Conservation (phyloP, 2,113 vertebrate species). For the Corythornis vintsioides region DNA sequence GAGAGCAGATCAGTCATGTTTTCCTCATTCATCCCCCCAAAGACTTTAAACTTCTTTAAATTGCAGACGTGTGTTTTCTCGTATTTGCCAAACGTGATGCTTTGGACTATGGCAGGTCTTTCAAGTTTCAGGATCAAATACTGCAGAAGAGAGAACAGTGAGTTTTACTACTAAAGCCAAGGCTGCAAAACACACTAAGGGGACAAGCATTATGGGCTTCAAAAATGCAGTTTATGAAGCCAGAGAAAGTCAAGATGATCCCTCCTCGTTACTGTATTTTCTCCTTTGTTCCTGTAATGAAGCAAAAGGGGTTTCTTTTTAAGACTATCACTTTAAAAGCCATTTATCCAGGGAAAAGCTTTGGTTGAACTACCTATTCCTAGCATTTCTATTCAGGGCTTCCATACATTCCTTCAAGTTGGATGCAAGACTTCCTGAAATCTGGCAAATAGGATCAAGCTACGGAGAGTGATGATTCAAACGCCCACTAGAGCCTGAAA, state of each 20-base stretch:
- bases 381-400: slow-evolving; percentile 33
- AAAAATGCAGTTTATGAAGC: not conserved
- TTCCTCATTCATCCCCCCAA: slow-evolving; percentile 99
- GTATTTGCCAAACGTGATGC: slow-evolving; percentile 98
- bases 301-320: not conserved
- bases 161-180: not conserved
- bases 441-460: slow-evolving; percentile 32
- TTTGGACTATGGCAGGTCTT: slow-evolving; percentile 95
- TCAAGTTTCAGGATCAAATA: slow-evolving; percentile 97
- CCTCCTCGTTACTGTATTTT: not conserved
- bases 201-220: not conserved
- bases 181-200: not conserved
- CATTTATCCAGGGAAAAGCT: not conserved
- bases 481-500: slow-evolving; percentile 44
- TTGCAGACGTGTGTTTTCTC: slow-evolving; percentile 99
- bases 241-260: not conserved
- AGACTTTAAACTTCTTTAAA: slow-evolving; percentile 99
- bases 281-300: not conserved
- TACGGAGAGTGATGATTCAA: slow-evolving; percentile 13
- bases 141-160: slow-evolving; percentile 69
- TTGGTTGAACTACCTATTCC: not conserved
- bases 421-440: slow-evolving; percentile 37
- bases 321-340: not conserved
- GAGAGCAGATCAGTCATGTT: slow-evolving; percentile 99
- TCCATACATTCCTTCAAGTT: slow-evolving; percentile 7